phyloP scores from a whole-genome alignment of 2,113 vertebrate species.

The Anoura caudifer region DNA sequence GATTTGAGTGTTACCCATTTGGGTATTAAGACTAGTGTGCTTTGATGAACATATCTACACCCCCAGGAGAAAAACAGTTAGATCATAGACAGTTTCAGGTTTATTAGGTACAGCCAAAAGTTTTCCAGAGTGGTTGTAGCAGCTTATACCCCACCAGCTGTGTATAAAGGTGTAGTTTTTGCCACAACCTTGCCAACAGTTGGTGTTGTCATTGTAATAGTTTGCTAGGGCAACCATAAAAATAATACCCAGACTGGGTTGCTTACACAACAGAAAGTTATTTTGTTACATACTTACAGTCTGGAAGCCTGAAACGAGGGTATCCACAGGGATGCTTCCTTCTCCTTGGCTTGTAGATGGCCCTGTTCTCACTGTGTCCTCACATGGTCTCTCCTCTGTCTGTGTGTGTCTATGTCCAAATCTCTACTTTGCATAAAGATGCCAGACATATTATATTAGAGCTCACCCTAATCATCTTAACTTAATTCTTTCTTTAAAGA shows the following conservation, averaged over 20 bases:
- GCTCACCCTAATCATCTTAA: not conserved
- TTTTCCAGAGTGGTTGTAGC: not conserved
- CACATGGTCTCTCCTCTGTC: too few species aligned
- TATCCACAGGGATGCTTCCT: not conserved
- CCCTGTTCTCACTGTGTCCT: not conserved
- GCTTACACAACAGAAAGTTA: not conserved
- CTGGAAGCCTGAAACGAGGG: not conserved
- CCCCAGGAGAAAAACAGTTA: not conserved
- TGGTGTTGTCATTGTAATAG: not conserved
- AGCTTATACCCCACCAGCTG: not conserved
- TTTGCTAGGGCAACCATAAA: not conserved
- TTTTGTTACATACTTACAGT: not conserved
- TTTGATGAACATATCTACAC: not conserved
- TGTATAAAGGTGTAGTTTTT: not conserved
- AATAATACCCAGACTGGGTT: not conserved
- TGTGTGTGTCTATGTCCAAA: not conserved
- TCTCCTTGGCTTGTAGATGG: not conserved
- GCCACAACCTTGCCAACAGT: not conserved
- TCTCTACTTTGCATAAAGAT: not conserved
- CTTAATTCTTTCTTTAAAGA: not conserved
- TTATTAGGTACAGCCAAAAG: not conserved
- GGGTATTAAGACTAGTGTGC: not conserved
- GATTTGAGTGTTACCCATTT: not conserved
- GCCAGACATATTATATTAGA: not conserved
- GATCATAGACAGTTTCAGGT: not conserved